These are phyloP conservation scores for Triplophysa yarkandensis DNA, from an alignment of 2,797 vertebrate species.

Conservation along the genomic window DNA sequence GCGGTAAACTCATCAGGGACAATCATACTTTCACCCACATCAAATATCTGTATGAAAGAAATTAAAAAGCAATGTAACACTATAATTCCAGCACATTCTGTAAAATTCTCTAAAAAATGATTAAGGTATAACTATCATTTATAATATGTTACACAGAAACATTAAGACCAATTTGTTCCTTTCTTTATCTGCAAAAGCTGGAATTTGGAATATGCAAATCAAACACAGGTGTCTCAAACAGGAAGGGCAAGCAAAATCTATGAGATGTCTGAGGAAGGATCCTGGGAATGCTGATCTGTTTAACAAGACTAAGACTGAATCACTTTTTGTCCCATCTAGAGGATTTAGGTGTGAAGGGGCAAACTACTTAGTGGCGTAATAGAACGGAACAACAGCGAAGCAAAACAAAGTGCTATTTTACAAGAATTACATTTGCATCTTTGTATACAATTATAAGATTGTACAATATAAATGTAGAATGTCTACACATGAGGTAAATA, in stretches of 20 bases:
- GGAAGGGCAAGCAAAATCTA: neutral
- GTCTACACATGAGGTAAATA: neutral
- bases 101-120: neutral
- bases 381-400: neutral
- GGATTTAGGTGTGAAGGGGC: conserved; percentile 23
- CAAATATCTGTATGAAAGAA: conserved; percentile 83
- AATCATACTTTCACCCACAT: conserved; percentile 91
- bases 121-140: neutral
- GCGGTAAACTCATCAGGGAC: conserved; percentile 96
- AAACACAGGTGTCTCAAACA: neutral
- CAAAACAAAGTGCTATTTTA: neutral
- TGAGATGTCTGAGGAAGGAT: neutral
- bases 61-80: neutral
- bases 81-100: neutral
- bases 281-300: conserved; percentile 27
- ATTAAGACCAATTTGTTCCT: neutral
- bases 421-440: too few relatives aligned
- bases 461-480: neutral
- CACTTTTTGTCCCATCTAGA: conserved; percentile 4
- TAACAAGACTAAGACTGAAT: conserved; percentile 44
- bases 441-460: too few relatives aligned
- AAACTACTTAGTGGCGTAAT: neutral
- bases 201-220: too few relatives aligned
- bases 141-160: neutral
- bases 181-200: too few relatives aligned